Evolutionary conservation across 64 coral and sea anemone genomes (phyloP), one percentile per base, ranked within the genome.

Genomic region (Anthopleura sola): DNA sequence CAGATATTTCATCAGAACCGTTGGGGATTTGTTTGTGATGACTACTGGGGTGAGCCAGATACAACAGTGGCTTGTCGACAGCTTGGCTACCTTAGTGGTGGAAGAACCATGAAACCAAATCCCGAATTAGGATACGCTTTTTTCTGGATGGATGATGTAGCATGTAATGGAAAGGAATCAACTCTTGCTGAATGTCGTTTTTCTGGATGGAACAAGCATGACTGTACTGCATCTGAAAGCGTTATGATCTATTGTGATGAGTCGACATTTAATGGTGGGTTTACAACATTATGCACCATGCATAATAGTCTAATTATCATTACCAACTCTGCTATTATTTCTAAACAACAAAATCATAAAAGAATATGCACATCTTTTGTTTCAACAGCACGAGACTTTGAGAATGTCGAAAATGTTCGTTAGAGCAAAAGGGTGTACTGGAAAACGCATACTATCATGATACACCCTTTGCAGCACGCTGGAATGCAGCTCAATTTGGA

Each of bases 11-110:
- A 68, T 29, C 62, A 68, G 62, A 68, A 29, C 24, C 62, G n/a
- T 28, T 68, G 62, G 62, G 62, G 62, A 28, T 68, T 68, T 68
- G 62, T 68, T 68, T 68, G 62, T 68, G 62, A 68, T 29, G 62
- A 68, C 12, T 8, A 68, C 0, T 68, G 62, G 62, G 62, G 62
- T 10, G 9, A 21, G 26, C n/a, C 9, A 2, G 62, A 68, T 68
- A 68, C 62, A 68, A 12, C 62, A 68, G 62, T 68, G 5, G 62
- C 24, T 24, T 68, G 62, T 23, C n/a, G 24, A 10, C 62, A 68
- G n/a, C 62, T 68, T 29, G 62, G 62, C 24, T 68, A 68, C 62
- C 23, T 68, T 68, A 0, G 62, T 8, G 62, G 62, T n/a, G n/a
- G n/a, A n/a, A 68, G 1, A 29, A 29, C 26, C 2, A 7, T 68